Conservation (phyloP, 2,888 invertebrate genomes). For the Calameuta idolon region DNA sequence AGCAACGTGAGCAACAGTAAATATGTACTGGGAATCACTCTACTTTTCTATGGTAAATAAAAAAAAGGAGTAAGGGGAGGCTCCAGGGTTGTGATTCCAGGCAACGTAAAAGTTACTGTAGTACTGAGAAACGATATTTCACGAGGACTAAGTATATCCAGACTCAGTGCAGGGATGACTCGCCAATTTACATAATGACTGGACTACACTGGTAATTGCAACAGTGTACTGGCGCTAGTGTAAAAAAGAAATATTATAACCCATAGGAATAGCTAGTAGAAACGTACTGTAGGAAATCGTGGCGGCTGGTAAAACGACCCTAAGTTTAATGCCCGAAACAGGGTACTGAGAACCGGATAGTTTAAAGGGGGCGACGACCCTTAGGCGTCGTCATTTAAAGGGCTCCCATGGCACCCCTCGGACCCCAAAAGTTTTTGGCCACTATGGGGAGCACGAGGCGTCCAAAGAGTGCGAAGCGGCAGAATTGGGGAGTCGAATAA, state of each 20-base stretch:
- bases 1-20: neutral
- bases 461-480: constrained; percentile 17
- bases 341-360: constrained; percentile 24
- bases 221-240: neutral
- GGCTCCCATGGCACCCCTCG: constrained; percentile 70
- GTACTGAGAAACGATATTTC: neutral
- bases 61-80: neutral
- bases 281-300: neutral
- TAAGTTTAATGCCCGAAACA: neutral
- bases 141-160: neutral
- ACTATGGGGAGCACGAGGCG: constrained; percentile 24
- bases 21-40: neutral
- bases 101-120: neutral
- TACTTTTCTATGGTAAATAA: neutral
- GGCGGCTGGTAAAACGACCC: neutral
- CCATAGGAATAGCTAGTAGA: neutral
- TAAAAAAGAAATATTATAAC: neutral
- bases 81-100: neutral
- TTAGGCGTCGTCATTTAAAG: constrained; percentile 64
- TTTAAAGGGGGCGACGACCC: constrained; percentile 61
- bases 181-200: neutral
- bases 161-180: neutral
- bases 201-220: neutral
- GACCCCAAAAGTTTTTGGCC: constrained; percentile 47
- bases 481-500: constrained; percentile 11